Percentiles rank a stretch among this genome's conserved stretches.
These are phyloP conservation scores for Oryctes rhinoceros DNA, from an alignment of 1,140 invertebrate genomes.

Conservation along the genomic window DNA sequence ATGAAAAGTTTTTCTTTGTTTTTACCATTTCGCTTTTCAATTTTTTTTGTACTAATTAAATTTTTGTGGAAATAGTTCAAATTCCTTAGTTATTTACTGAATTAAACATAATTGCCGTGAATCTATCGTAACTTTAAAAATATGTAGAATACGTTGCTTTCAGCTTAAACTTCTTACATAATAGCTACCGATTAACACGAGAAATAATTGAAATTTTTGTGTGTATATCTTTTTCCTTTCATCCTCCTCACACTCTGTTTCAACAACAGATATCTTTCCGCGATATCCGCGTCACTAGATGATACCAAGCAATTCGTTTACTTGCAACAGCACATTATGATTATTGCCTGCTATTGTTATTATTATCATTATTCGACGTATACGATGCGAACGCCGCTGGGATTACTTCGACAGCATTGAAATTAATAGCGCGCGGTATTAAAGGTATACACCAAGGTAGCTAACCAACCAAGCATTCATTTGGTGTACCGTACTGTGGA, in stretches of 20 bases:
- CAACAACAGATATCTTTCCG: background rate
- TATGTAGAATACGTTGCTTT: too few relatives aligned
- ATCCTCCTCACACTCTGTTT: background rate
- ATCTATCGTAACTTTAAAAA: too few relatives aligned
- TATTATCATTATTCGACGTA: background rate
- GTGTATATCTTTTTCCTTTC: background rate
- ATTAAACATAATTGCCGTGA: too few relatives aligned
- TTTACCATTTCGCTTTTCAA: too few relatives aligned
- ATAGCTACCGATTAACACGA: too few relatives aligned
- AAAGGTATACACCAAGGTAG: background rate
- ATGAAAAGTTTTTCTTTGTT: too few relatives aligned
- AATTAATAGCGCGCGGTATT: background rate
- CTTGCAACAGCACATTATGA: background rate
- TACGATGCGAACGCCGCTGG: background rate
- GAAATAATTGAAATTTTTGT: too few relatives aligned
- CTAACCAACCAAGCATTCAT: background rate
- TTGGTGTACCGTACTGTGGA: background rate
- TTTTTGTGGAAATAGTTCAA: too few relatives aligned
- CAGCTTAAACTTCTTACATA: too few relatives aligned
- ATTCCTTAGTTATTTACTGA: too few relatives aligned
- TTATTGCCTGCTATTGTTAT: conserved; percentile 16
- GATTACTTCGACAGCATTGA: background rate
- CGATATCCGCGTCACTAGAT: background rate
- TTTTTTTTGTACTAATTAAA: too few relatives aligned
- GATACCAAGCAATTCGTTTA: background rate